Conservation (phyloP, 2,113 vertebrate genomes). For the Numida meleagris region DNA sequence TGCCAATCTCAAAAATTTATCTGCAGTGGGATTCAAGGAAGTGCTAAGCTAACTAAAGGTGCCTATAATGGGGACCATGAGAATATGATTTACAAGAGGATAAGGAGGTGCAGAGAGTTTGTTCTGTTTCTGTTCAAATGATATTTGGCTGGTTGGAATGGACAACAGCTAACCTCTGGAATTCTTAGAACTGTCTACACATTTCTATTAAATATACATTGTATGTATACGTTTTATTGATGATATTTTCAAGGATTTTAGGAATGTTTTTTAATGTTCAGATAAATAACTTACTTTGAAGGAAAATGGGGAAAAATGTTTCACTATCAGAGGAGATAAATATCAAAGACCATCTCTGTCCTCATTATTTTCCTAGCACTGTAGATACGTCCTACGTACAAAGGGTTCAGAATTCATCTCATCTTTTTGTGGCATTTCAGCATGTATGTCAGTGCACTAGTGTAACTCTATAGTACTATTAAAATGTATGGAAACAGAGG, state of each 20-base stretch:
- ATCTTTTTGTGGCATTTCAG: background rate
- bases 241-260: background rate
- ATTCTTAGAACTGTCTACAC: background rate
- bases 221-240: background rate
- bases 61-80: background rate
- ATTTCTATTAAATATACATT: background rate
- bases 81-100: background rate
- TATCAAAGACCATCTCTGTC: background rate
- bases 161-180: background rate
- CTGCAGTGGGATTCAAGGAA: background rate
- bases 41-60: background rate
- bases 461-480: background rate
- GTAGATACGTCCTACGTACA: background rate
- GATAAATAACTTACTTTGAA: background rate
- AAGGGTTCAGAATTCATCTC: background rate
- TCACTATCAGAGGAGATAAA: background rate
- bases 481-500: background rate
- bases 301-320: background rate
- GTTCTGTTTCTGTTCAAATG: background rate
- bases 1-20: background rate
- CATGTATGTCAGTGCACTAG: background rate
- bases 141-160: background rate
- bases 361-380: background rate
- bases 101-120: background rate
- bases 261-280: background rate